phyloP scores from a whole-genome alignment of 2,113 vertebrate genomes.

The Silurus meridionalis region DNA sequence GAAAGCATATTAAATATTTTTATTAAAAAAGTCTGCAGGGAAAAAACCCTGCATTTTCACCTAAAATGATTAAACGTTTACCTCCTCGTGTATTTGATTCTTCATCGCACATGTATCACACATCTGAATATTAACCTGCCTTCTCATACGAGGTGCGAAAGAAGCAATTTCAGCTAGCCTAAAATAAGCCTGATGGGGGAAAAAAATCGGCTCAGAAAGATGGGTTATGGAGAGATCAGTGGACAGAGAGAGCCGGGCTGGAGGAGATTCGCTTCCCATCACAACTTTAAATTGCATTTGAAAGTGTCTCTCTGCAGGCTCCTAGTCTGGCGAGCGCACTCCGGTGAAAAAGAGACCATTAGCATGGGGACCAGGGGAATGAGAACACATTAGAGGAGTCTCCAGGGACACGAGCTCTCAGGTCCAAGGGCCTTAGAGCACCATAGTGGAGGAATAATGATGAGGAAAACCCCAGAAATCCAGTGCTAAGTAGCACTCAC shows the following conservation, averaged over 20 bases:
- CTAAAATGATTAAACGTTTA: constrained; percentile 5
- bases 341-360: constrained; percentile 62
- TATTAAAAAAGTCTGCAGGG: constrained; percentile 20
- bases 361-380: constrained; percentile 67
- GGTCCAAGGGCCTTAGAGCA: constrained; percentile 61
- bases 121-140: constrained; percentile 13
- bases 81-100: not conserved
- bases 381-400: constrained; percentile 65
- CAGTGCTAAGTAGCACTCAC: constrained; percentile 53
- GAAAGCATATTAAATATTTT: not conserved
- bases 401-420: constrained; percentile 59
- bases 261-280: constrained; percentile 48
- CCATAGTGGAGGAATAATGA: constrained; percentile 65
- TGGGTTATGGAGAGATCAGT: constrained; percentile 13
- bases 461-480: constrained; percentile 60
- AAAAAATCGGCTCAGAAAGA: not conserved
- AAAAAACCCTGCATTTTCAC: not conserved
- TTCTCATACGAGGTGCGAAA: not conserved
- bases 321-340: constrained; percentile 52
- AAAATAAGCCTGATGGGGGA: constrained; percentile 15
- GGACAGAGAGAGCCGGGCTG: constrained; percentile 47
- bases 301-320: constrained; percentile 57
- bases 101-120: not conserved
- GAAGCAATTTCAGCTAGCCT: constrained; percentile 22
- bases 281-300: constrained; percentile 59